These are phyloP conservation scores for Odontamblyopus lacepedii DNA, from an alignment of 2,797 vertebrate species.

Conservation along the genomic window DNA sequence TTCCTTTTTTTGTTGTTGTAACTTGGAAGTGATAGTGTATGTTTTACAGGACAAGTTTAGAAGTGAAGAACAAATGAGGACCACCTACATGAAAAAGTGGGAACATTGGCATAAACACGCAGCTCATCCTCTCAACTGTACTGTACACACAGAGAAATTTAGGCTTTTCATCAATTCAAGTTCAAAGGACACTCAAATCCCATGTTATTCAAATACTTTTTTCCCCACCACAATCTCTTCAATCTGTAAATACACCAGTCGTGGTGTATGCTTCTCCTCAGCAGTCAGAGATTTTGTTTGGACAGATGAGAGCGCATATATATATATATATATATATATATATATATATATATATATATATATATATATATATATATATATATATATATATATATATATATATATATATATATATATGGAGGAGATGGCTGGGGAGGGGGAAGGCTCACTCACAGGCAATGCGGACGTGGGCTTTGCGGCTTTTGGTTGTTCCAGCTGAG, in stretches of 20 bases:
- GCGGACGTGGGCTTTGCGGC: conserved; percentile 94
- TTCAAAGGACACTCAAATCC: conserved; percentile 54
- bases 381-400: conserved; percentile 43
- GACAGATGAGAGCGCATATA: conserved; percentile 41
- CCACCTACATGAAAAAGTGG: conserved; percentile 52
- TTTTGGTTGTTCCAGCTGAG: conserved; percentile 96
- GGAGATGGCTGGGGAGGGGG: background rate
- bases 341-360: conserved; percentile 49
- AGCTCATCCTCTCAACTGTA: conserved; percentile 31
- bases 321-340: conserved; percentile 40
- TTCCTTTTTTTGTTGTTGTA: conserved; percentile 47
- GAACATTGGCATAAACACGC: conserved; percentile 55
- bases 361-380: conserved; percentile 43
- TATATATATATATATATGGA: conserved; percentile 42
- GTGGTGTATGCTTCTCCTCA: conserved; percentile 10
- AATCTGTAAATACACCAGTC: conserved; percentile 51
- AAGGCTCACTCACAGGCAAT: conserved; percentile 90
- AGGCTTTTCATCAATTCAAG: conserved; percentile 47
- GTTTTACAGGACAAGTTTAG: conserved; percentile 56
- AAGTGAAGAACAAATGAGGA: conserved; percentile 55
- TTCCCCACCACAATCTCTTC: conserved; percentile 38
- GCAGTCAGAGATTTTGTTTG: conserved; percentile 41
- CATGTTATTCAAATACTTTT: conserved; percentile 25
- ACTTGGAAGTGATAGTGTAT: conserved; percentile 43
- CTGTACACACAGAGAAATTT: conserved; percentile 39